These are phyloP conservation scores for Dryas iulia DNA, from an alignment of 1,140 invertebrate species.

Conservation along the genomic window DNA sequence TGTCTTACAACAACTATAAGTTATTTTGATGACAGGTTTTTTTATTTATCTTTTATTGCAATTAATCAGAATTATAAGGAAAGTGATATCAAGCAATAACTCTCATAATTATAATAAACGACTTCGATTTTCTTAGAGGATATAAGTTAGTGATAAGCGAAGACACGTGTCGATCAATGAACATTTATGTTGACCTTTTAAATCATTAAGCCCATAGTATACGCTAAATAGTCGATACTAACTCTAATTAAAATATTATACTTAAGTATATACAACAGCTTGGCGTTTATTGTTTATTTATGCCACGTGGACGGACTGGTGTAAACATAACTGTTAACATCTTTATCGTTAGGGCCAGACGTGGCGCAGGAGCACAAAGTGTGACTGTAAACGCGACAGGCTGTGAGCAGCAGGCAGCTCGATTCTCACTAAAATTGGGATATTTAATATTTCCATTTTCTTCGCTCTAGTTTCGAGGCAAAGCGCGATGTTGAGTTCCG, in stretches of 20 bases:
- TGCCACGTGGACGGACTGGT: background rate
- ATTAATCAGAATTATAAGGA: background rate
- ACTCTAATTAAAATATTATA: background rate
- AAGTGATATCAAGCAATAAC: background rate
- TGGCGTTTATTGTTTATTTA: background rate
- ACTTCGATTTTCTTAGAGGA: background rate
- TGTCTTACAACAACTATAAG: no score
- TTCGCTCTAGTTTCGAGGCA: no score
- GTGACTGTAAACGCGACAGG: no score
- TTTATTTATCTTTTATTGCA: no score
- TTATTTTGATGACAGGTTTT: no score
- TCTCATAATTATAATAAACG: background rate
- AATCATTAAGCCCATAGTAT: background rate
- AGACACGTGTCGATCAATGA: background rate
- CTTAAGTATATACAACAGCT: background rate
- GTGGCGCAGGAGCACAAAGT: no score
- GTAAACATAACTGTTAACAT: background rate
- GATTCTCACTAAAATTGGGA: no score
- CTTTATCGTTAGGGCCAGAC: no score
- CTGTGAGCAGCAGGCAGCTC: no score
- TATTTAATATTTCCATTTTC: no score
- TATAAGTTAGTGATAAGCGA: background rate
- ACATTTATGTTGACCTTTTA: background rate
- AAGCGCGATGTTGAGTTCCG: no score
- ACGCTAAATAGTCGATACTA: background rate